Evolutionary conservation across 2,113 vertebrate genomes (phyloP).

Genomic region (Anoura caudifer): DNA sequence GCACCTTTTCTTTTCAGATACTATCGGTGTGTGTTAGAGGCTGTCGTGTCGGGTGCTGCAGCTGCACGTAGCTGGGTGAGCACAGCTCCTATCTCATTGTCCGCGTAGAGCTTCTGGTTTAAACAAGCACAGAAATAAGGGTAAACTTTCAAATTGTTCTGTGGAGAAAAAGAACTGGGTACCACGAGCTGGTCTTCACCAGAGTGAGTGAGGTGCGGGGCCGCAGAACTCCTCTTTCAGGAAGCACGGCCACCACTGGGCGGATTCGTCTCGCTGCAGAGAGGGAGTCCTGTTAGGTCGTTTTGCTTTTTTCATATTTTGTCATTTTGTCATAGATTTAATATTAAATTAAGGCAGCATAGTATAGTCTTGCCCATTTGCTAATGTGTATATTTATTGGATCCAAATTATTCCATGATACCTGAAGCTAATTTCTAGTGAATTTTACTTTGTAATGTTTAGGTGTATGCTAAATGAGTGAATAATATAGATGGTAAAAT

Average conservation of each 20-base stretch:
- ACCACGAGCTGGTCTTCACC: not conserved
- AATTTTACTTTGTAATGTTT: constrained; percentile 9
- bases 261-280: not conserved
- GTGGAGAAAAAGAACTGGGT: not conserved
- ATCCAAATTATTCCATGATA: not conserved
- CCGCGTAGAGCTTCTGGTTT: not conserved
- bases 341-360: not conserved
- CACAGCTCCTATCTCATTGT: not conserved
- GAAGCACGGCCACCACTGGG: not conserved
- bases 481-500: not conserved
- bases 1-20: not conserved
- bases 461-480: not conserved
- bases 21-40: not conserved
- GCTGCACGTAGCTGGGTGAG: not conserved
- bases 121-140: not conserved
- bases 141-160: not conserved
- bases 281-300: not conserved
- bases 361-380: not conserved
- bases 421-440: not conserved
- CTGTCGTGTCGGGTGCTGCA: not conserved
- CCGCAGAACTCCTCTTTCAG: not conserved
- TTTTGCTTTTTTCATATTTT: not conserved
- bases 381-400: not conserved
- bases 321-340: not conserved
- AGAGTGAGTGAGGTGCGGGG: not conserved